These are phyloP conservation scores for Zenarchopterus dispar DNA, from an alignment of 2,797 vertebrate genomes.

Conservation along the genomic window DNA sequence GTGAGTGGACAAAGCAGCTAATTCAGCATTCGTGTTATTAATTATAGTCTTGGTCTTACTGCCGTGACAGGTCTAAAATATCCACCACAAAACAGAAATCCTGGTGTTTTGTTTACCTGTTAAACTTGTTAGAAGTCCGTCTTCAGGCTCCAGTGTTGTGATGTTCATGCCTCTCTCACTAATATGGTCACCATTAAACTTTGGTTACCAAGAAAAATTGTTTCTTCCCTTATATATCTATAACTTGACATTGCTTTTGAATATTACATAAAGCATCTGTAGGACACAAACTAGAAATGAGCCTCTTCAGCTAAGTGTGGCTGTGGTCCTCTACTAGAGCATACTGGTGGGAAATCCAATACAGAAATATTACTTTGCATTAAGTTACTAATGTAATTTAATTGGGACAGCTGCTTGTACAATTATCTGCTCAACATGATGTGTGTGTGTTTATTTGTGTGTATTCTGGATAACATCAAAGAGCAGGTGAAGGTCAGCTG, in stretches of 20 bases:
- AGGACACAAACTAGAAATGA: conserved; percentile 37
- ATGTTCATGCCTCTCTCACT: conserved; percentile 14
- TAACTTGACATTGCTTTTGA: conserved; percentile 44
- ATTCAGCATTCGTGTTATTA: conserved; percentile 16
- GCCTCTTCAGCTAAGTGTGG: conserved; percentile 24
- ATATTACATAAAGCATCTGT: conserved; percentile 32
- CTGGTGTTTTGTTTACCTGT: no score
- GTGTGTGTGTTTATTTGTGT: conserved; percentile 4
- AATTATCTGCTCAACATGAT: not conserved
- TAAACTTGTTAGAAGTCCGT: no score
- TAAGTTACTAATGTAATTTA: conserved; percentile 14
- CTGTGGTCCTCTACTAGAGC: conserved; percentile 16
- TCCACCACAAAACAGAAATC: not conserved
- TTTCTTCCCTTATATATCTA: conserved; percentile 35
- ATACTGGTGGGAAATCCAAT: conserved; percentile 25
- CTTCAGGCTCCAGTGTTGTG: not conserved
- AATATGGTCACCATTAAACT: not conserved
- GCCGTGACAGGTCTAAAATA: not conserved
- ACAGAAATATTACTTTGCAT: conserved; percentile 4
- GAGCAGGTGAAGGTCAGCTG: conserved; percentile 63
- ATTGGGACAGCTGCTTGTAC: conserved; percentile 7
- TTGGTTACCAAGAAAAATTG: conserved; percentile 29
- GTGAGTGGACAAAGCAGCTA: not conserved
- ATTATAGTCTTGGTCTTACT: not conserved
- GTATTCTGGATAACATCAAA: conserved; percentile 28